Evolutionary conservation across 2,797 vertebrate species (phyloP), one percentile per base, ranked within the genome.

Genomic region (Neosilurus mollespiculum): DNA sequence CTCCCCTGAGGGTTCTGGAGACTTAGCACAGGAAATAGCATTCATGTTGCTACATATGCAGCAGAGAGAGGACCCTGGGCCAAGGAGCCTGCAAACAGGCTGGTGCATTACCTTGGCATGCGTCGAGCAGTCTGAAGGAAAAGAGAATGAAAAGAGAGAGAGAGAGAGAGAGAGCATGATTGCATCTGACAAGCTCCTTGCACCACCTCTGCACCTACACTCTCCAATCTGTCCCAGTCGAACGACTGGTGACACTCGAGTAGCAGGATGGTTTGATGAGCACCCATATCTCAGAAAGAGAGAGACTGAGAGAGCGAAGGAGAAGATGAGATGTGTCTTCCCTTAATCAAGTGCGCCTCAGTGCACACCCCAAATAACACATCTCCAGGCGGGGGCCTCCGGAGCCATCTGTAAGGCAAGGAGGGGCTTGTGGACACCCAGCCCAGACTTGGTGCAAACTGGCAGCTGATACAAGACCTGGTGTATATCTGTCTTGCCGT

Each of bases 331-430:
- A 84, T 87, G 87, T 82, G 90, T 89, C 89, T 90, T 92, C 86
- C 88, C 88, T 90, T 91, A 91, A 93, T 94, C 91, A 91, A 91
- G 87, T 92, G 90, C 91, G 93, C 90, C 91, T 91, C 90, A 91
- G 91, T 90, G 91, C 91, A 92, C 91, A 92, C 91, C 62, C 77
- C 77, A 65, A 93, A 92, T 92, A 91, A 89, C 91, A 90, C 89
- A 86, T 92, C 91, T 90, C 88, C 91, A 92, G 91, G 90, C 92
- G 89, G 91, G 92, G 89, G 92, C 90, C 91, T 89, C 88, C 88
- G 90, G 88, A 88, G 89, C 93, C 94, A 94, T 94, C 93, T 94
- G 93, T 90, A 90, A 90, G 89, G 85, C 83, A 62, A 77, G 87
- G 65, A 79, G 83, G 86, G 81, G 80, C 64, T 14, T 18, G 51